Evolutionary conservation across 2,797 vertebrate species (phyloP), one percentile per base, ranked within the genome.

Genomic region (Rhynchotus rufescens): DNA sequence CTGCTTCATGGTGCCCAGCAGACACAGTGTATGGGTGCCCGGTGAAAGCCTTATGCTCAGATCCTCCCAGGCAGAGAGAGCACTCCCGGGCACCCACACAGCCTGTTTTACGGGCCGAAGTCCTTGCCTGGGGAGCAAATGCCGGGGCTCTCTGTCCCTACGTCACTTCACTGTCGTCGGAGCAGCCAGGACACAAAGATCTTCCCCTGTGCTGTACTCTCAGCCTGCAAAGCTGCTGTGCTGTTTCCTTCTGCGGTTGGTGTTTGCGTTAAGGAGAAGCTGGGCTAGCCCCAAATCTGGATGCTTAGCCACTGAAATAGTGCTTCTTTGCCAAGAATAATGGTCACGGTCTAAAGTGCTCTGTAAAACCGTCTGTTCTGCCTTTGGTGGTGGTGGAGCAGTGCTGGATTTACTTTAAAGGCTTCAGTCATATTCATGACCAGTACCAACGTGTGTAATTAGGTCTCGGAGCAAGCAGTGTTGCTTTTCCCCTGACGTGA

Each of bases 171-270:
- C 3, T 52, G 38, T 0, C 0, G 15, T 54, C 51, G 47, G 79
- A 89, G 60, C 76, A 85, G 81, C 14, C 73, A 71, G 38, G 45
- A 34, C 36, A 77, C 89, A 86, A 80, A 2, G 34, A 42, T 21
- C 23, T 38, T 51, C 12, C 15, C 45, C 21, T 32, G 14, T 0
- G 0, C 21, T 1, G 0, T 0, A 0, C 54, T 73, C 47, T 47
- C 72, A 78, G 91, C 44, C 38, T 60, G 49, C 20, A 83, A 66
- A 90, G 32, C 47, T 67, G 66, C 74, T 65, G 42, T 52, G 78
- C 69, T 47, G 2, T 44, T 88, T 62, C 90, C 51, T 81, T 74
- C 52, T 85, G 86, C 25, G 16, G 54, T 88, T 80, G 69, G 28
- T 76, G 47, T 71, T 80, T 54, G 57, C 76, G 49, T 74, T 69